Evolutionary conservation across 2,888 invertebrate genomes (phyloP), one percentile per base, ranked within the genome.

Genomic region (Dascillus cervinus): DNA sequence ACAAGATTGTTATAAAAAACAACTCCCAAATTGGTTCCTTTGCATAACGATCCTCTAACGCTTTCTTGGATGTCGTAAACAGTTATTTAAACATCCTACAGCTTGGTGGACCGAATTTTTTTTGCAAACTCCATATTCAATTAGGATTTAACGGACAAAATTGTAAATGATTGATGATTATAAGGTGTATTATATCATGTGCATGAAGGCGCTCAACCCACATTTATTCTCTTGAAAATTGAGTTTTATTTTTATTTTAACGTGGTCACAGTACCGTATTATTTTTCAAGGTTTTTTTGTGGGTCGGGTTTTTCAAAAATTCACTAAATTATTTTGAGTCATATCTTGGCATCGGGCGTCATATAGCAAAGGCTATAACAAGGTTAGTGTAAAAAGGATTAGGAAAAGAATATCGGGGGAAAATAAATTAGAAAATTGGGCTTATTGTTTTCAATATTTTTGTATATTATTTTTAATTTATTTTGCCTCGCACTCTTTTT

Each of bases 311-410:
- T 8, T n/a, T n/a, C n/a, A n/a, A n/a, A n/a, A n/a, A n/a, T n/a
- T n/a, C n/a, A 26, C 14, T 27, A 28, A 29, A 37, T 50, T 53
- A 54, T 50, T 52, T 47, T 44, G 49, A 51, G 53, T 52, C 53
- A 46, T 39, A 33, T 43, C 53, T 42, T 46, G 60, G 57, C 60
- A 56, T 59, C 52, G 60, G 60, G 56, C 65, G 47, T 52, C 64
- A 57, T 52, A 60, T 62, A 60, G 62, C 63, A 58, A 64, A 58
- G 60, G 64, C 64, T 63, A 60, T 60, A 56, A 43, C 39, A 58
- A 64, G 64, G 64, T 64, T 55, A 63, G 64, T 64, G 56, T 29
- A 48, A 41, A 38, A 43, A 37, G 39, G 47, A 46, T 39, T 15
- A 21, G 33, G 34, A 29, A n/a, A n/a, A n/a, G n/a, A n/a, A n/a